A percentile compares a stretch with the other conserved stretches of the same genome.
These are phyloP conservation scores for Myotis davidii DNA, from an alignment of 2,113 vertebrate genomes.

Conservation along the genomic window DNA sequence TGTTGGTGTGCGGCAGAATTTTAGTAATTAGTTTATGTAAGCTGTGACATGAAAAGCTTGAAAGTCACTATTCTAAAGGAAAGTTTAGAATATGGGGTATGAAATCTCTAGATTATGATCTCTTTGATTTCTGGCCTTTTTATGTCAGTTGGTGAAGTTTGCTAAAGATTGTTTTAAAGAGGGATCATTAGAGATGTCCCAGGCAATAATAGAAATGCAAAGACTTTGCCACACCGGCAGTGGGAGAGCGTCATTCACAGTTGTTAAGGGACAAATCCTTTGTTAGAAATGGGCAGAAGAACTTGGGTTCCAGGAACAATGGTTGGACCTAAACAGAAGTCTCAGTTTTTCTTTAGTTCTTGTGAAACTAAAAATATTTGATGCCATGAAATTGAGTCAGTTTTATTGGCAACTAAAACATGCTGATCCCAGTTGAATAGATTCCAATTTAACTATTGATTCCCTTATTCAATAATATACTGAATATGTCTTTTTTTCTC, in stretches of 20 bases:
- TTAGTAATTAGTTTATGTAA: neutral
- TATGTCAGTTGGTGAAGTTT: neutral
- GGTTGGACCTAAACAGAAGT: neutral
- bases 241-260: neutral
- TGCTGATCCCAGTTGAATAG: neutral
- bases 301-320: neutral
- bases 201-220: neutral
- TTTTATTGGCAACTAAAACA: constrained; percentile 3
- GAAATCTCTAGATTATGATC: neutral
- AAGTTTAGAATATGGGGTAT: neutral
- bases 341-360: neutral
- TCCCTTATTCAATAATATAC: neutral
- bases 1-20: neutral
- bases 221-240: neutral
- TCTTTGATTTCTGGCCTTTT: neutral
- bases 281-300: neutral
- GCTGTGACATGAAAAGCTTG: neutral
- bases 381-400: neutral
- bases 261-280: neutral
- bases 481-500: neutral
- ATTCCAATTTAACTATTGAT: neutral
- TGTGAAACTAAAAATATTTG: neutral
- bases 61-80: neutral
- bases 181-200: neutral
- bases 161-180: neutral